Evolutionary conservation across 2,113 vertebrate species (phyloP), one percentile per base, ranked within the genome.

Genomic region (Okapia johnstoni): DNA sequence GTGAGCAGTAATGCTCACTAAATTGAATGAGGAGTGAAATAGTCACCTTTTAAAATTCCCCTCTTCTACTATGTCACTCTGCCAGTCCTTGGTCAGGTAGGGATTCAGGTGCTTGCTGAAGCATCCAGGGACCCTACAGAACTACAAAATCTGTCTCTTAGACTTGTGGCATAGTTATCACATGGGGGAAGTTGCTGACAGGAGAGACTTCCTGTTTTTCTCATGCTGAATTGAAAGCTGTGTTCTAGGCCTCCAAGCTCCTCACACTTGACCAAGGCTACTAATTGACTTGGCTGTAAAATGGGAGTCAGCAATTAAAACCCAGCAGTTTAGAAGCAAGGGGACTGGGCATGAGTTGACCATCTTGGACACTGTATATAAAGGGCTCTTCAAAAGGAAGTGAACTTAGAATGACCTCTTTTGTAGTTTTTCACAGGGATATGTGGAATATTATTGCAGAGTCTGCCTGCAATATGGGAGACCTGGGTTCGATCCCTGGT

Each of bases 301-400:
- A 94, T 97, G 61, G 55, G 93, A 97, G 94, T 92, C 79, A 95
- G 84, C 84, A 95, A 85, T 97, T 98, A 97, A 94, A 92, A 96
- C 85, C 36, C 50, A 90, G 85, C 60, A 91, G 46, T 61, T 2
- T 55, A 76, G 57, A 84, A 93, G 48, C 15, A 28, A 86, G 80
- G 58, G 30, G 50, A 46, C 2, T 58, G 88, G 33, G 54, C 46
- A 23, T 48, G 66, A 93, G 43, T 30, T 58, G 30, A 93, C 3
- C 17, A 33, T 60, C 61, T 86, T 61, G 76, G 63, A 33, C 40
- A 40, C 58, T 92, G 0, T 54, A 87, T 84, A 85, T 36, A 83
- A 92, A 60, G 48, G 16, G 14, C 7, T 77, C 43, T 93, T 84
- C 40, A 57, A 92, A 88, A 94, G 76, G 80, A 95, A 60, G 21